A percentile compares a stretch with the other conserved stretches of the same genome.
These are phyloP conservation scores for Hirundichthys speculiger DNA, from an alignment of 2,113 vertebrate genomes.

Conservation along the genomic window DNA sequence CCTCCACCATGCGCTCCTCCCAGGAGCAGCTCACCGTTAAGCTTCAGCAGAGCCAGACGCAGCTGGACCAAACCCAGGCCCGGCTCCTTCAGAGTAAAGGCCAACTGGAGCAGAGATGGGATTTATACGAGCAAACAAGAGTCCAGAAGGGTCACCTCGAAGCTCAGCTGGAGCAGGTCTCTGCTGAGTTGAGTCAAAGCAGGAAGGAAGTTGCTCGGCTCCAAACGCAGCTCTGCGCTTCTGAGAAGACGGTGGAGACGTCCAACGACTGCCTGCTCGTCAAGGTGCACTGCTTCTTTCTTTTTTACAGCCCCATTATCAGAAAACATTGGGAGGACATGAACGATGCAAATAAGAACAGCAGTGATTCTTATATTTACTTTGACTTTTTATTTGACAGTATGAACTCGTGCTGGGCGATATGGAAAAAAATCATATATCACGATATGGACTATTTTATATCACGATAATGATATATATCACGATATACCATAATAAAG, in stretches of 20 bases:
- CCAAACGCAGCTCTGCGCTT: constrained; percentile 78
- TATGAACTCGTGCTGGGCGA: too few species aligned
- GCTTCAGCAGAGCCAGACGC: constrained; percentile 74
- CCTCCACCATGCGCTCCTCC: constrained; percentile 78
- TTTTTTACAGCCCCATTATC: neutral
- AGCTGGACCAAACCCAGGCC: constrained; percentile 54
- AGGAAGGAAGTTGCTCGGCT: constrained; percentile 72
- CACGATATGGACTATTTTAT: too few species aligned
- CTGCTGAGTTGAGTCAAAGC: constrained; percentile 69
- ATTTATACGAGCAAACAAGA: constrained; percentile 66
- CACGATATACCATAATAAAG: too few species aligned
- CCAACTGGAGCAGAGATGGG: constrained; percentile 70
- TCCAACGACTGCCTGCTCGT: constrained; percentile 84
- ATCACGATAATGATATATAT: too few species aligned
- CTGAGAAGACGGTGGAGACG: constrained; percentile 78
- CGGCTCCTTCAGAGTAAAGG: constrained; percentile 20
- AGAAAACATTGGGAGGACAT: too few species aligned
- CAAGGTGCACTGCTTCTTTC: constrained; percentile 78
- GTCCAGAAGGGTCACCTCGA: constrained; percentile 70
- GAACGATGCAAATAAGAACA: too few species aligned
- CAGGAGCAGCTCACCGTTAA: constrained; percentile 83
- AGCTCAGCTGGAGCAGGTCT: constrained; percentile 75
- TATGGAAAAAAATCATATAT: too few species aligned
- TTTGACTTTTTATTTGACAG: too few species aligned
- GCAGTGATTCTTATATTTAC: too few species aligned